A percentile compares a stretch with the other conserved stretches of the same genome.
These are phyloP conservation scores for Morinoia aosen DNA, from an alignment of 2,888 invertebrate genomes.

Conservation along the genomic window DNA sequence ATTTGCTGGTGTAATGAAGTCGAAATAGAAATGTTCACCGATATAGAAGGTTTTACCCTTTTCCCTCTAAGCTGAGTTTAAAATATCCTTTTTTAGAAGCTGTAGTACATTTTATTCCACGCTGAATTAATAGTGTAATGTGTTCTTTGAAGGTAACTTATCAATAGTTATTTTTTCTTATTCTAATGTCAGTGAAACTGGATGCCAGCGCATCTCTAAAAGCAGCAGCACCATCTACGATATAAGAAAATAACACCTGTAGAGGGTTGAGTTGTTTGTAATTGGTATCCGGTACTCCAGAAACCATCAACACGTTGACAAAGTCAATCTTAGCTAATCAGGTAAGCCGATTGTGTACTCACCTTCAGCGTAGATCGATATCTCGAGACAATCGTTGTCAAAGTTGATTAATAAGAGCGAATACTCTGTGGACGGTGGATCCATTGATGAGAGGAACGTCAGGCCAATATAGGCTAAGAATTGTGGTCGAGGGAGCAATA, in stretches of 20 bases:
- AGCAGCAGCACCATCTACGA: no score
- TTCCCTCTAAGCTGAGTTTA: no score
- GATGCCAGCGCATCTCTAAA: no score
- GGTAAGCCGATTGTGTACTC: neutral
- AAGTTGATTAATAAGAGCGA: constrained; percentile 8
- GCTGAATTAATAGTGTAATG: no score
- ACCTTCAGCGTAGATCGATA: neutral
- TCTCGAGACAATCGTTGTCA: neutral
- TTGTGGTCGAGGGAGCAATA: constrained; percentile 30
- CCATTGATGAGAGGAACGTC: neutral
- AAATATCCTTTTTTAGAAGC: no score
- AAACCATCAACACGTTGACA: neutral
- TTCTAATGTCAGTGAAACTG: no score
- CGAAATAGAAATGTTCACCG: neutral
- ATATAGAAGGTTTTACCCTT: no score
- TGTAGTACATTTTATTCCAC: no score
- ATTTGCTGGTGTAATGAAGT: neutral
- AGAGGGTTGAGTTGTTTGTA: neutral
- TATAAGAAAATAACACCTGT: no score
- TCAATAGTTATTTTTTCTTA: no score
- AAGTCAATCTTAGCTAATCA: neutral
- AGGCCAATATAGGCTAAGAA: neutral
- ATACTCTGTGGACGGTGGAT: neutral
- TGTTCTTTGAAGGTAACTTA: no score
- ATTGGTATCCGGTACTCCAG: neutral